Evolutionary conservation across 2,113 vertebrate genomes (phyloP).

Genomic region (Hoplias malabaricus): DNA sequence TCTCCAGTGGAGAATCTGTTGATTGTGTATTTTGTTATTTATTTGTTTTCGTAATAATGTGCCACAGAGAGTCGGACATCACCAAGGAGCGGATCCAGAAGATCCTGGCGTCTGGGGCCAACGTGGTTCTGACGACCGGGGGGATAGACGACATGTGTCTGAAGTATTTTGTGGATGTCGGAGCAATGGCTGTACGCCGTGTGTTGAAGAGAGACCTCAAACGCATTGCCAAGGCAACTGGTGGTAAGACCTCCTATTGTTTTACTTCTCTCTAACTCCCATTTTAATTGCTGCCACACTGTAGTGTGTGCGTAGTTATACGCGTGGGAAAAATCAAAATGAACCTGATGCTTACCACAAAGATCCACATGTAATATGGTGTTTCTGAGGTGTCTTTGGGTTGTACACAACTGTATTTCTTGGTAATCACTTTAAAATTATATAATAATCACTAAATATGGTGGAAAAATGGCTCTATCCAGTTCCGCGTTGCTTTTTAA

Average conservation of each 20-base stretch:
- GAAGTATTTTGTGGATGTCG: slow-evolving; percentile 93
- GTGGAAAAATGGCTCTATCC: no score
- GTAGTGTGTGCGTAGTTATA: slow-evolving; percentile 73
- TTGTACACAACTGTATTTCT: slow-evolving; percentile 44
- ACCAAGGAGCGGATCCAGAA: slow-evolving; percentile 97
- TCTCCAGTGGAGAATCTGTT: no score
- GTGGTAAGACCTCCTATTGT: slow-evolving; percentile 73
- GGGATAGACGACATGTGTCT: slow-evolving; percentile 98
- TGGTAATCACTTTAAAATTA: no score
- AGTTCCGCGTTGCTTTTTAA: no score
- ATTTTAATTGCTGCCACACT: slow-evolving; percentile 73
- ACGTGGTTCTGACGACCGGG: slow-evolving; percentile 91
- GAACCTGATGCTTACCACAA: slow-evolving; percentile 25
- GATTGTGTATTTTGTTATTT: no score
- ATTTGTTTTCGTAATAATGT: not conserved
- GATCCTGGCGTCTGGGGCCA: slow-evolving; percentile 90
- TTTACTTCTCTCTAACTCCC: slow-evolving; percentile 45
- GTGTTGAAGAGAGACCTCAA: slow-evolving; percentile 94
- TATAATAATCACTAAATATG: no score
- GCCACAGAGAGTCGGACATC: slow-evolving; percentile 90
- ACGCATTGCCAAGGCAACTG: slow-evolving; percentile 92
- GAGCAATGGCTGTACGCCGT: slow-evolving; percentile 93
- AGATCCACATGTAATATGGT: not conserved
- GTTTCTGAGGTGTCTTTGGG: slow-evolving; percentile 50
- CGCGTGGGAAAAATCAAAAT: slow-evolving; percentile 69